Evolutionary conservation across 2,797 vertebrate species (phyloP), one percentile per base, ranked within the genome.

Genomic region (Channallabes apus): DNA sequence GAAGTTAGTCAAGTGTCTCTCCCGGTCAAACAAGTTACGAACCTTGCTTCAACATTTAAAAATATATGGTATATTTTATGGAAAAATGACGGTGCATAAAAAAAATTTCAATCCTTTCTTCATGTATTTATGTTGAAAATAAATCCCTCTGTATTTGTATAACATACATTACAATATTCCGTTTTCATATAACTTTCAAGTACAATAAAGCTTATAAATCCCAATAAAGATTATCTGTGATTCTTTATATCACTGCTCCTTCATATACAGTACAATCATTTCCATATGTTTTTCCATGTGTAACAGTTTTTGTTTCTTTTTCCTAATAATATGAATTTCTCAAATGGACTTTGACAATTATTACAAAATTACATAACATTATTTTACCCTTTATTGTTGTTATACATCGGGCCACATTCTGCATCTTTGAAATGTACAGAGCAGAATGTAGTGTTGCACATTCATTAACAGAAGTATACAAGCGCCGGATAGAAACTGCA

Each of bases 401-500:
- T 18, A 9, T 27, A 75, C 72, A 75, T 18, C 29, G 6, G 17
- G n/a, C 11, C 14, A 56, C 72, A 75, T 56, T 75, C 15, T 27
- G 46, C n/a, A 27, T 32, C 73, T 32, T 56, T 76, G 51, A 18
- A 58, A 56, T 56, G 20, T 73, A 51, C 7, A 56, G 51, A 76
- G 51, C 51, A 76, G 14, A 56, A 75, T 56, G 72, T n/a, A 27
- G 41, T 15, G 11, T 27, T 73, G 24, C 46, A 58, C 51, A 78
- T 61, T 59, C 59, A 61, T 61, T 24, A 78, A 58, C 27, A 56
- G 58, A 65, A 80, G 38, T 20, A 65, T 22, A 65, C 59, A 80
- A 46, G 17, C n/a, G 20, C 3, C 65, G 4, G 24, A 80, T n/a
- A 59, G 0, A 41, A 79, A 62, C 32, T 41, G 1, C 35, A 24